Conservation (phyloP, 1,140 invertebrate species). For the Calliphora vicina region DNA sequence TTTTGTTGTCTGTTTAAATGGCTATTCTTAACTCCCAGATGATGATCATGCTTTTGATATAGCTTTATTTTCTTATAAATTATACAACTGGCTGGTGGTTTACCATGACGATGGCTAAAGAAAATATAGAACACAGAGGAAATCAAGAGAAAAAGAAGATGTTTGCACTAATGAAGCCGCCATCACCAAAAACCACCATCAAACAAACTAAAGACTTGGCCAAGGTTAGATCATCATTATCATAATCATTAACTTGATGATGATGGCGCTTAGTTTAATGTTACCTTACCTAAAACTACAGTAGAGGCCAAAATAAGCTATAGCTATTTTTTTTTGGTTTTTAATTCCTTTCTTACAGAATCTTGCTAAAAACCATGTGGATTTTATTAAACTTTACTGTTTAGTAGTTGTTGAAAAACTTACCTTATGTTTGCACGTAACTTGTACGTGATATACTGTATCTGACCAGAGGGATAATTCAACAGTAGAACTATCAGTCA, state of each 20-base stretch:
- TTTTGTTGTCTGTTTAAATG: neutral
- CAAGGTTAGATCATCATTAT: neutral
- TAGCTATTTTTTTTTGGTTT: too few species aligned
- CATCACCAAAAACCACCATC: neutral
- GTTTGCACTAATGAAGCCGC: neutral
- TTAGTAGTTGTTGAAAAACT: slow-evolving; percentile 17
- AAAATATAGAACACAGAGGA: neutral
- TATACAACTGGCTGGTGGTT: neutral
- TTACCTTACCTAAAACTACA: neutral
- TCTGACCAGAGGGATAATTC: slow-evolving; percentile 65
- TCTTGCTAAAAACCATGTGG: too few species aligned
- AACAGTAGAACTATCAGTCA: slow-evolving; percentile 63
- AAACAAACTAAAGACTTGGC: neutral
- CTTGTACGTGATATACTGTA: slow-evolving; percentile 64
- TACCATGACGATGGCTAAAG: neutral
- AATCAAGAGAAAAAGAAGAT: neutral
- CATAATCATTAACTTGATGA: neutral
- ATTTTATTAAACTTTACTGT: too few species aligned
- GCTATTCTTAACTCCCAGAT: neutral
- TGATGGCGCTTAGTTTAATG: neutral
- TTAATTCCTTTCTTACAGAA: too few species aligned
- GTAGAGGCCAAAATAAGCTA: neutral
- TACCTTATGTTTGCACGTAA: slow-evolving; percentile 48
- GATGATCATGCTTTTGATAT: too few species aligned
- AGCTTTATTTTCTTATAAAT: too few species aligned